Evolutionary conservation across 2,113 vertebrate genomes (phyloP).

Genomic region (Neolamprologus ventralis): DNA sequence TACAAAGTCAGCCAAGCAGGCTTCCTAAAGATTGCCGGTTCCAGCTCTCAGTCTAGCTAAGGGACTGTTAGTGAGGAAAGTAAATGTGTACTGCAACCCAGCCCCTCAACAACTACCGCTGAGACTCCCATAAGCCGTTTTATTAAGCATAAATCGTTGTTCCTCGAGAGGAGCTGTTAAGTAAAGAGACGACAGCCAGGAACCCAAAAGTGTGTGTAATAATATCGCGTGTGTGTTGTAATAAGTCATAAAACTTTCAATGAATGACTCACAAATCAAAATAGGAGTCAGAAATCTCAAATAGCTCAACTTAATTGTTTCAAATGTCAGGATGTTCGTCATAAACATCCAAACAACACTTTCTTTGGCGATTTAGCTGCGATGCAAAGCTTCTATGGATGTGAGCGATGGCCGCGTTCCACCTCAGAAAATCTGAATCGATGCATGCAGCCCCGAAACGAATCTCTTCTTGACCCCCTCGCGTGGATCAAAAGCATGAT

Average conservation of each 20-base stretch:
- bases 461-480: not conserved
- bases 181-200: not conserved
- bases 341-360: not conserved
- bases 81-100: not conserved
- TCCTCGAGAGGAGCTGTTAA: not conserved
- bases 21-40: not conserved
- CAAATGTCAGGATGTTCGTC: not conserved
- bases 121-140: not conserved
- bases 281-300: not conserved
- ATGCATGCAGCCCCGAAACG: not conserved
- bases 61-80: not conserved
- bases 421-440: conserved; percentile 31
- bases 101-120: not conserved
- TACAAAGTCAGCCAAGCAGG: not conserved
- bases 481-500: not conserved
- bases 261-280: not conserved
- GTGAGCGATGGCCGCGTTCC: not conserved
- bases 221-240: not conserved
- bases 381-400: not conserved
- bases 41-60: not conserved
- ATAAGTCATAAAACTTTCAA: not conserved
- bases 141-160: not conserved
- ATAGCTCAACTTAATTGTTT: not conserved
- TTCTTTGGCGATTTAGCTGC: not conserved
- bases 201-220: not conserved